Evolutionary conservation across 1,140 invertebrate species (phyloP), one percentile per base, ranked within the genome.

Genomic region (Lepidurus couesii): DNA sequence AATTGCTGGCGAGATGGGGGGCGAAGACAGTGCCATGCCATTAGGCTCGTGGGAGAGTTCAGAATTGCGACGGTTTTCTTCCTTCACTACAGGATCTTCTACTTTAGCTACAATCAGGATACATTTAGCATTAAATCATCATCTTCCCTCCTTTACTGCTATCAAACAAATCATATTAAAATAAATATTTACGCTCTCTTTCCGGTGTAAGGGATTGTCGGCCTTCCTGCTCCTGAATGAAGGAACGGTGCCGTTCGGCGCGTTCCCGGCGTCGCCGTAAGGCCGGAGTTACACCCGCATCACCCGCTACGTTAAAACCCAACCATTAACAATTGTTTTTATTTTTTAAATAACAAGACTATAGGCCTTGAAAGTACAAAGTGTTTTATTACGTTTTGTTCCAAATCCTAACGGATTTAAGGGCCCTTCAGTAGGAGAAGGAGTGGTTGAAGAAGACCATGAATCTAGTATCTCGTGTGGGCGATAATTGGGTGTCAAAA

Each of bases 241-340:
- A 92, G 82, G 90, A 91, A 80, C 91, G 88, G 84, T 95, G 93
- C 81, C 93, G 87, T 84, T 94, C 91, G 7, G 92, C 91, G 78
- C 93, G 88, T 84, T 93, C 92, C 73, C 92, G 85, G 77, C 92
- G 86, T 79, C 91, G 86, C 81, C 91, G 87, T 78, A 93, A 85
- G 34, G 90, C 92, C 24, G 92, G 92, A 10, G 92, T 93, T 26
- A 93, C 91, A 76, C 91, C 91, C 78, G 89, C 89, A 82, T 90
- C 89, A 76, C 82, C 84, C 80, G 84, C 86, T 86, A 85, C 84
- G 84, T 81, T 24, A 74, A 73, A n/a, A 65, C 5, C 53, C 6
- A 65, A 65, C 3, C 34, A 34, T 3, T 34, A 34, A 34, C 34
- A 34, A 34, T 34, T 34, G 34, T 34, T 34, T 34, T 34, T 24